These are phyloP conservation scores for Telmatherina bonti DNA, from an alignment of 2,797 vertebrate species.

Conservation along the genomic window DNA sequence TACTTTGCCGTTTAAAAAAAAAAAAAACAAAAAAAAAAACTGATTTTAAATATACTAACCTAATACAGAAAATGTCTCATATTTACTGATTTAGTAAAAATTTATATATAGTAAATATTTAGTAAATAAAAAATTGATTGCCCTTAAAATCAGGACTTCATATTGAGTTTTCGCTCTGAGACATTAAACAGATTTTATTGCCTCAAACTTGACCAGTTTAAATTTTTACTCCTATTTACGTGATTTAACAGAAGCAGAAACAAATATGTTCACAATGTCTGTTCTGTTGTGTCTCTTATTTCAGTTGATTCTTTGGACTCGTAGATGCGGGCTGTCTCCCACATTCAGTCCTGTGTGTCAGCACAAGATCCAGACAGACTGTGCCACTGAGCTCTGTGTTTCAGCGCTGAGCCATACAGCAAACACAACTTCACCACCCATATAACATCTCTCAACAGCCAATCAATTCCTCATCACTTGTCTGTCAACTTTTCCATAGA, in stretches of 20 bases:
- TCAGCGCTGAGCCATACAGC: conserved; percentile 47
- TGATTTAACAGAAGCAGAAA: conserved; percentile 2
- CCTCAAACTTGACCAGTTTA: not conserved
- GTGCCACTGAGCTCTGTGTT: conserved; percentile 48
- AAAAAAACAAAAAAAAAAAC: too few species aligned
- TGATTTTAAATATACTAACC: too few species aligned
- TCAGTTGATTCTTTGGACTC: conserved; percentile 81
- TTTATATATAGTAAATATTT: too few species aligned
- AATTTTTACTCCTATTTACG: not conserved
- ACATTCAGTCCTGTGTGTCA: conserved; percentile 40
- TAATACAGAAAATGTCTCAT: too few species aligned
- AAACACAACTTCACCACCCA: conserved; percentile 62
- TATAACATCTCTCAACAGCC: conserved; percentile 52
- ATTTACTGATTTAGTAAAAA: too few species aligned
- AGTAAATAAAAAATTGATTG: too few species aligned
- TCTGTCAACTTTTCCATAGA: conserved; percentile 56
- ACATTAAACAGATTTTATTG: not conserved
- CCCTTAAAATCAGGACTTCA: too few species aligned
- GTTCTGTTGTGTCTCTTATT: conserved; percentile 13
- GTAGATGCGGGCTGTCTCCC: conserved; percentile 59
- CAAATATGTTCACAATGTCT: not conserved
- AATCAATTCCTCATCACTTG: conserved; percentile 50
- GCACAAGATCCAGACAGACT: conserved; percentile 55
- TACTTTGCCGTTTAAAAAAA: too few species aligned
- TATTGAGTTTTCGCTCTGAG: too few species aligned